These are phyloP conservation scores for Tapirus terrestris DNA, from an alignment of 2,113 vertebrate genomes.

Conservation along the genomic window DNA sequence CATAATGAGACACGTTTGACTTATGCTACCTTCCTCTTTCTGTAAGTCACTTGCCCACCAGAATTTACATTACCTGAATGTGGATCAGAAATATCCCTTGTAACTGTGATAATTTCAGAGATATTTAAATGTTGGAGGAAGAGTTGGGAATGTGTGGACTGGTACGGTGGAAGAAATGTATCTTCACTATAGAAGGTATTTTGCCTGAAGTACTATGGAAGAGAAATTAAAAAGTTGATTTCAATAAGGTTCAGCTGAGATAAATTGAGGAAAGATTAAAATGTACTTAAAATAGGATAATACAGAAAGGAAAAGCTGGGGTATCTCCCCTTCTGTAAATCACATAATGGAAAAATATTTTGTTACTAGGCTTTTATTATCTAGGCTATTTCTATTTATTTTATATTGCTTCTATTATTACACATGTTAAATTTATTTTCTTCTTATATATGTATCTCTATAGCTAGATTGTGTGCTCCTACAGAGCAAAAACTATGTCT, in stretches of 20 bases:
- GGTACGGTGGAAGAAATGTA: neutral
- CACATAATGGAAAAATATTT: neutral
- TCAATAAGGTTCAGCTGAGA: neutral
- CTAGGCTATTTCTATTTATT: neutral
- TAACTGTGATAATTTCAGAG: neutral
- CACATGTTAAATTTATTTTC: neutral
- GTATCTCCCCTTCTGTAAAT: neutral
- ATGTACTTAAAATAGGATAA: neutral
- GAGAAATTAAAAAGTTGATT: neutral
- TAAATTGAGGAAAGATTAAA: neutral
- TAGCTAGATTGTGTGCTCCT: neutral
- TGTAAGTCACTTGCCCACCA: neutral
- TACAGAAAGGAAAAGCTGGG: neutral
- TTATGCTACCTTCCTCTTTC: neutral
- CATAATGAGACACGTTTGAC: neutral
- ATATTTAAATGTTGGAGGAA: neutral
- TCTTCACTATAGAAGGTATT: neutral
- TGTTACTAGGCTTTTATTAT: neutral
- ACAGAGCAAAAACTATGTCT: neutral
- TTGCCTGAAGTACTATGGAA: neutral
- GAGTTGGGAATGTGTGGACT: neutral
- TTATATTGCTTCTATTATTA: neutral
- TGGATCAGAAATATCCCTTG: neutral
- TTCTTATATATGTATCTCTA: neutral
- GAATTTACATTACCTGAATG: neutral